Evolutionary conservation across 2,888 invertebrate species (phyloP), one percentile per base, ranked within the genome.

Genomic region (Tachystola acroxantha): DNA sequence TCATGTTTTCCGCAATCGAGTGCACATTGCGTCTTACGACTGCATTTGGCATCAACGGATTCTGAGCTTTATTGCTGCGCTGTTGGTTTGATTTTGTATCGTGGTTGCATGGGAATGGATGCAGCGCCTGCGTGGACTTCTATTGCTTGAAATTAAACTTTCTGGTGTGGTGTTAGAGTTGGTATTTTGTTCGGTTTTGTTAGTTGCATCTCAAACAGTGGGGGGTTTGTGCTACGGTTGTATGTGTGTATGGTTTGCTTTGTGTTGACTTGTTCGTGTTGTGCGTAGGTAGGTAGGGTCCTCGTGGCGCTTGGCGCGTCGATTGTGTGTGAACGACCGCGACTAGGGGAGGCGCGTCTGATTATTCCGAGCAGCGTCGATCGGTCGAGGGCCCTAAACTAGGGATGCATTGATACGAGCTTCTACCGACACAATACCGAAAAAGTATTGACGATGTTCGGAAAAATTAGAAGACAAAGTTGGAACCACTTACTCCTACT

Each of bases 261-360:
- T 80, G 73, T 78, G 71, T 64, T 52, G 67, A 65, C 57, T 68
- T 61, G 67, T 65, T 58, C 57, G 68, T 61, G 67, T 65, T 58
- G 70, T 76, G 78, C 76, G 84, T 82, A 78, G 84, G 84, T 82
- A 78, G 84, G 79, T 71, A 77, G 76, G 69, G 70, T 67, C 74
- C 68, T 50, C 41, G 24, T 39, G 36, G 42, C 61, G 58, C 65
- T n/a, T 73, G 66, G 59, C 69, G 65, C 69, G 71, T 73, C 76
- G 75, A 75, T 77, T 78, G 76, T 82, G 81, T 84, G 84, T 82
- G 82, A 84, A 85, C 85, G 81, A 82, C 80, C 82, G 79, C 70
- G 66, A 47, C 69, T 70, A 76, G 76, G 84, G 82, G 82, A 73
- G 69, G 72, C 72, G 55, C 61, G 73, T 70, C 65, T 76, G 84